Base-by-base conservation (phyloP, 2,888 invertebrate genomes). In the Gymnoscelis rufifasciata region DNA sequence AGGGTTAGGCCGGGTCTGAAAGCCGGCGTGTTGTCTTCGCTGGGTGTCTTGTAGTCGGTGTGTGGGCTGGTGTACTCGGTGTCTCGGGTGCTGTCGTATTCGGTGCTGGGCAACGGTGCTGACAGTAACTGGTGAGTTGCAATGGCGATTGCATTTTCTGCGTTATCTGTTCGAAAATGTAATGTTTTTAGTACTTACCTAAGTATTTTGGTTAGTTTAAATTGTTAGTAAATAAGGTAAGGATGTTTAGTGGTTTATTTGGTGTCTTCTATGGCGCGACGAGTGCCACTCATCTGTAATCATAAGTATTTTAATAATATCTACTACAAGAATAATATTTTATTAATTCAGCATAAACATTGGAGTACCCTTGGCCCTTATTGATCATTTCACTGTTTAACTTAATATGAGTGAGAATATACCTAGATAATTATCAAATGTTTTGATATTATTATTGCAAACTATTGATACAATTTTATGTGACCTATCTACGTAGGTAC, bases 51-150 rank as follows among this genome's bases (percentile, higher is more conserved):
- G 60, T 73, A 73, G 62, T 82, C 61, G 51, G 81, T 64, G 59
- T 66, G 78, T 7, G 75, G 73, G 69, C 69, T 84, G 63, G 75
- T 74, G 60, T 75, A 75, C 71, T 66, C 78, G 8, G 74, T 77
- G 52, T 73, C 68, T 61, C 65, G 73, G 2, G 65, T 57, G 11
- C 74, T 71, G 36, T 83, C 81, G 51, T 74, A 83, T 44, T 74
- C 74, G 1, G 73, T 71, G 54, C 68, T 73, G 1, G 89, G 89
- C 24, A 88, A 58, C 0, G 89, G 88, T 3, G 88, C 88, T 7
- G 81, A 73, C 15, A 88, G 63, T 3, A 89, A 78, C 56, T 88
- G 83, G 60, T 89, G 87, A 4, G 87, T 82, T 7, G 87, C 89
- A 50, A 89, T 66, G 1, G 88, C 89, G 38, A 89, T 64, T 1